Conservation (phyloP, 2,888 invertebrate species). For the Drosophila histrio region DNA sequence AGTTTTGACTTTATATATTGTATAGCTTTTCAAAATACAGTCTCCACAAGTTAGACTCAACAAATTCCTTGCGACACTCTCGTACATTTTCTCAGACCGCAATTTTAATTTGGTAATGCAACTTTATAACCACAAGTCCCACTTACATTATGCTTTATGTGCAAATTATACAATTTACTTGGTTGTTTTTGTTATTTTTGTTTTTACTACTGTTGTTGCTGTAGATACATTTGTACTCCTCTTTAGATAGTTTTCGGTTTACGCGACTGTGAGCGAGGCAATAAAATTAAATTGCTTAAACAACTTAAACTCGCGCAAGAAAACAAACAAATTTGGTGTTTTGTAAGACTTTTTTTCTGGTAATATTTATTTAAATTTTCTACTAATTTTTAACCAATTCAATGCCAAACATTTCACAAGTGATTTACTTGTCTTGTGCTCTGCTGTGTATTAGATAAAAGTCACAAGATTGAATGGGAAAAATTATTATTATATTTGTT, state of each 20-base stretch:
- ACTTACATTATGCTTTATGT: conserved; percentile 52
- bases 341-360: conserved; percentile 37
- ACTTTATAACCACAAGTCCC: conserved; percentile 36
- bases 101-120: conserved; percentile 50
- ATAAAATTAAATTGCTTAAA: conserved; percentile 50
- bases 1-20: not conserved
- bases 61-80: not conserved
- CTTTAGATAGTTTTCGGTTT: not conserved
- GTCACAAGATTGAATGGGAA: conserved; percentile 60
- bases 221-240: conserved; percentile 8
- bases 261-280: conserved; percentile 18
- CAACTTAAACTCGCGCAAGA: conserved; percentile 36
- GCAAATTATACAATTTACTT: conserved; percentile 56
- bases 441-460: conserved; percentile 34
- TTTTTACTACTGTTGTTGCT: not conserved
- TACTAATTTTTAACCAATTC: conserved; percentile 33
- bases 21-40: not conserved
- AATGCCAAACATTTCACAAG: conserved; percentile 42
- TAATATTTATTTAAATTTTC: conserved; percentile 5
- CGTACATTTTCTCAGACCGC: conserved; percentile 17
- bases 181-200: not conserved
- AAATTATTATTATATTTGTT: conserved; percentile 20
- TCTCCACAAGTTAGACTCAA: not conserved
- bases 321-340: conserved; percentile 42
- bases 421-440: conserved; percentile 1